Percentiles rank a stretch among this genome's conserved stretches.
These are phyloP conservation scores for Cardiocondyla obscurior DNA, from an alignment of 1,140 invertebrate genomes.

Conservation along the genomic window DNA sequence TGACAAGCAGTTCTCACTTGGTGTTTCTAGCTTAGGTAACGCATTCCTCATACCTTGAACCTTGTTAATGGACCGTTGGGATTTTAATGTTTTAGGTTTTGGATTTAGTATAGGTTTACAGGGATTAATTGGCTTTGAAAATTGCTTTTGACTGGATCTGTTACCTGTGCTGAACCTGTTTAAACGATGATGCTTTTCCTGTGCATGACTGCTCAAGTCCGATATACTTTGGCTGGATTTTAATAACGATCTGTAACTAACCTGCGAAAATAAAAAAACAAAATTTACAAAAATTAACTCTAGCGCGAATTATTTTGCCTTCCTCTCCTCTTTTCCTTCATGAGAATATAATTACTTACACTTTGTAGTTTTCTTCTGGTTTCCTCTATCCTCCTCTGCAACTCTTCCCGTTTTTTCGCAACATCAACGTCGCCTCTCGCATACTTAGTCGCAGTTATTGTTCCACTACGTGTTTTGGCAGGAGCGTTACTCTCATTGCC, in stretches of 20 bases:
- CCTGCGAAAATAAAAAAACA: slow-evolving; percentile 81
- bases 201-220: slow-evolving; percentile 87
- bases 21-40: slow-evolving; percentile 72
- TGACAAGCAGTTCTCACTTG: slow-evolving; percentile 73
- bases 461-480: slow-evolving; percentile 80
- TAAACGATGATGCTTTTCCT: slow-evolving; percentile 84
- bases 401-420: slow-evolving; percentile 91
- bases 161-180: slow-evolving; percentile 80
- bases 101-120: slow-evolving; percentile 78
- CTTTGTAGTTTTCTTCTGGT: slow-evolving; percentile 94
- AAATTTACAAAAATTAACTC: neutral
- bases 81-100: slow-evolving; percentile 77
- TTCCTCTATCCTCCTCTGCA: slow-evolving; percentile 93
- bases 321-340: too few species aligned
- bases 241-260: slow-evolving; percentile 89
- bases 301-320: neutral
- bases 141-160: slow-evolving; percentile 74
- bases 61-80: slow-evolving; percentile 77
- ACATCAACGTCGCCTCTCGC: slow-evolving; percentile 86
- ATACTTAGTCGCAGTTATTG: slow-evolving; percentile 85
- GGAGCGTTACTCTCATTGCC: slow-evolving; percentile 73
- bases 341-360: slow-evolving; percentile 85
- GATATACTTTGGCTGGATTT: slow-evolving; percentile 93
- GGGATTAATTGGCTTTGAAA: slow-evolving; percentile 79
- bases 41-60: slow-evolving; percentile 74